Evolutionary conservation across 2,888 invertebrate genomes (phyloP), one percentile per base, ranked within the genome.

Genomic region (Malacosoma neustria): DNA sequence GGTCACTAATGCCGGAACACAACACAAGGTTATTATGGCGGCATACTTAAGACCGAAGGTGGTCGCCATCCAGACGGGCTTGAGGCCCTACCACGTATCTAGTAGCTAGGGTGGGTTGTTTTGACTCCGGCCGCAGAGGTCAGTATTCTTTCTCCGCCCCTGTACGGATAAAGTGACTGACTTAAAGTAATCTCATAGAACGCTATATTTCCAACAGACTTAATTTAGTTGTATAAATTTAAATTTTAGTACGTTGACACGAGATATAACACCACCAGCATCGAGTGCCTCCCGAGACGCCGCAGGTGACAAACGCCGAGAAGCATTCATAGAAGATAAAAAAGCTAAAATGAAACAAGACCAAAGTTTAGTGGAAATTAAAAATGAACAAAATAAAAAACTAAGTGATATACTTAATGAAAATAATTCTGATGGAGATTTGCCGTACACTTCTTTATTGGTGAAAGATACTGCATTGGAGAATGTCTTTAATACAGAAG

Each of bases 191-290:
- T n/a, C n/a, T n/a, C n/a, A n/a, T n/a, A n/a, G n/a, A n/a, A n/a
- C n/a, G n/a, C n/a, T n/a, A n/a, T n/a, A n/a, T n/a, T n/a, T n/a
- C n/a, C n/a, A n/a, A n/a, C n/a, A n/a, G n/a, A n/a, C 22, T 2
- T 22, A 22, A 30, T 31, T 12, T 14, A 5, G 5, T 3, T 30
- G 11, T 6, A 14, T 11, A 0, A 15, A 29, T 7, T 15, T 35
- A 33, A 5, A 5, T 39, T 13, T 34, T 73, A 92, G 92, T 51
- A 91, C 92, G 1, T 64, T 92, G 49, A 92, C 92, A 11, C 90
- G 90, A 60, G 91, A 92, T 57, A 89, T 92, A 72, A 90, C 91
- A 0, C 90, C 90, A 1, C 89, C 90, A 1, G 73, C 85, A 1
- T 81, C 84, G 0, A 73, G 79, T 0, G 65, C 64, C 5, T 64